Base-by-base conservation (phyloP, 2,113 vertebrate species). In the Pica pica region DNA sequence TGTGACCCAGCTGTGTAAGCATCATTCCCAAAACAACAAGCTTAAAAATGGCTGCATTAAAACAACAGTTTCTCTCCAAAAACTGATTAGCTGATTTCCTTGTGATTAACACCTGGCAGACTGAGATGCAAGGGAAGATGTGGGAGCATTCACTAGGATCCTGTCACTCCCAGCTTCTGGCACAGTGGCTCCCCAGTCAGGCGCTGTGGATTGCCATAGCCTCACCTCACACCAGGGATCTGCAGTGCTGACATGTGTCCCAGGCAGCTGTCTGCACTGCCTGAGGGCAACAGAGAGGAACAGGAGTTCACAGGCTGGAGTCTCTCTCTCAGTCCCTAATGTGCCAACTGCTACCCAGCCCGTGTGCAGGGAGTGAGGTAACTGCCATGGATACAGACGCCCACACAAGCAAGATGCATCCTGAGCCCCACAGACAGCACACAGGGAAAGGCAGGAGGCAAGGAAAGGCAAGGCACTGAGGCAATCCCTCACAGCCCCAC, bases 281-380 rank as follows among this genome's bases (percentile, higher is more conserved):
- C 82, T 30, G 10, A 18, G 64, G 56, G 52, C 44, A 10, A 1
- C 5, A 15, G 52, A 63, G 56, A 50, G 84, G 39, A 93, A 82
- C 1, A 0, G 84, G 33, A 2, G 1, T 64, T 91, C 69, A 22
- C 12, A 49, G 74, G 9, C 77, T 63, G 31, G 11, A 65, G 39
- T 16, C 5, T 9, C 53, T n/a, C 65, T 69, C 64, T 28, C 31
- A 35, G 55, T 68, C 47, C 55, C 63, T 46, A 31, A 26, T 49
- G 6, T 1, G 2, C 37, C 75, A 74, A 42, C 55, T 23, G 26
- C 71, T 39, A 23, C 27, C 37, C 0, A 0, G 41, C 17, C 35
- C 0, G 0, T 39, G 16, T 3, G 33, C 47, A 81, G 21, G 60
- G 23, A 67, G 33, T 0, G 6, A 86, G 63, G 7, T 41, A 61